Evolutionary conservation across 2,888 invertebrate genomes (phyloP).

Genomic region (Achlya flavicornis): DNA sequence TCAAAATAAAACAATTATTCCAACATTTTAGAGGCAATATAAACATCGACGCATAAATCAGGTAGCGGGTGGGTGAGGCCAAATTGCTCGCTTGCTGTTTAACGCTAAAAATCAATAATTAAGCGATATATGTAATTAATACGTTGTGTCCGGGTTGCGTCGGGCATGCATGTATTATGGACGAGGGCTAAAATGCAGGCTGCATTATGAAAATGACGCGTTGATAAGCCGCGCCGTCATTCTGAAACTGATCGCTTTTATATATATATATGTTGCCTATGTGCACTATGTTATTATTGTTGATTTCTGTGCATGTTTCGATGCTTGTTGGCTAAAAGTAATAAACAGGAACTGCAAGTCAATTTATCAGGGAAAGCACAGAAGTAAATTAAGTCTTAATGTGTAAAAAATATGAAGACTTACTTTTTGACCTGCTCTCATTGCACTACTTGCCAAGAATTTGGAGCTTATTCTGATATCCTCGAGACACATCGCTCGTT

Average conservation of each 20-base stretch:
- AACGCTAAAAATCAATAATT: constrained; percentile 83
- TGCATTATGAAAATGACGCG: constrained; percentile 71
- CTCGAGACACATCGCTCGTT: no score
- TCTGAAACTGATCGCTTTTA: constrained; percentile 8
- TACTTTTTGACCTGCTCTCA: no score
- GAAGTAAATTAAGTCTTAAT: no score
- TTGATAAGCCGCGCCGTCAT: constrained; percentile 39
- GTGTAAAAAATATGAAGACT: no score
- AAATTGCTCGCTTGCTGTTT: constrained; percentile 63
- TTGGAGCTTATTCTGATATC: no score
- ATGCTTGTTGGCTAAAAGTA: no score
- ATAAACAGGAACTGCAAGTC: no score
- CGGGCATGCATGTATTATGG: constrained; percentile 62
- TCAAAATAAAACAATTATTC: neutral
- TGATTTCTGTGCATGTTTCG: no score
- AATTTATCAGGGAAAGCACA: no score
- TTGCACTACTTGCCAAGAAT: no score
- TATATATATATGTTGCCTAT: neutral
- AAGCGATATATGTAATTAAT: constrained; percentile 81
- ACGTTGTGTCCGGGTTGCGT: constrained; percentile 54
- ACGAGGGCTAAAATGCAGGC: constrained; percentile 58
- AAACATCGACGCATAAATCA: constrained; percentile 39
- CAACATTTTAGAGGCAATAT: constrained; percentile 18
- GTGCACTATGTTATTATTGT: no score
- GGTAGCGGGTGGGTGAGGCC: constrained; percentile 42